Percentiles rank a stretch among this genome's conserved stretches.
phyloP scores from a whole-genome alignment of 2,113 vertebrate genomes.

The Tiliqua scincoides region DNA sequence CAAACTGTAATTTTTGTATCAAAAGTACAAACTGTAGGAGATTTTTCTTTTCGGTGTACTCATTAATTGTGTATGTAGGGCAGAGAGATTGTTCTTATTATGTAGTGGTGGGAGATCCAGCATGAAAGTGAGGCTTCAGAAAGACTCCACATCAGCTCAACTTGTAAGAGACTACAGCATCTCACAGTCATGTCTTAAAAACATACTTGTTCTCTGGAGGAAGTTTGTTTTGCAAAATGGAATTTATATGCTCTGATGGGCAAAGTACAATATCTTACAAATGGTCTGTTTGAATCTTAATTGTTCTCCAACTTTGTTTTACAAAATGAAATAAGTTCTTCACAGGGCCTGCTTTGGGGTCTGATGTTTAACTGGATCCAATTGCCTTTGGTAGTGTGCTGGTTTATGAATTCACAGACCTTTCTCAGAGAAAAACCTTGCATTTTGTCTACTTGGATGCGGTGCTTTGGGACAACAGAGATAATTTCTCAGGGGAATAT shows the following conservation, averaged over 20 bases:
- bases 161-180: neutral
- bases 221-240: constrained; percentile 26
- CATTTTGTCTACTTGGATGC: constrained; percentile 48
- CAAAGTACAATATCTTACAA: constrained; percentile 25
- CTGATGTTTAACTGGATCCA: constrained; percentile 46
- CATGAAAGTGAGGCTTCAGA: neutral
- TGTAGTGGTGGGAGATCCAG: neutral
- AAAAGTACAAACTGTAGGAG: constrained; percentile 20
- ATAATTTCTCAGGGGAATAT: constrained; percentile 14
- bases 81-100: constrained; percentile 33
- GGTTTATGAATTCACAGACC: constrained; percentile 32
- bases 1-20: constrained; percentile 1
- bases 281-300: constrained; percentile 38
- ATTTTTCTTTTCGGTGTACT: neutral
- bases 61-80: neutral
- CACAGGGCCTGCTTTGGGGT: constrained; percentile 49
- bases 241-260: constrained; percentile 6
- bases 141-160: neutral
- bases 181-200: constrained; percentile 29
- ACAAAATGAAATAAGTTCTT: neutral
- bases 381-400: constrained; percentile 30
- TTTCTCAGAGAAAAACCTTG: constrained; percentile 56
- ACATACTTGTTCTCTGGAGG: constrained; percentile 35
- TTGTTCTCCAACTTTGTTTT: constrained; percentile 49
- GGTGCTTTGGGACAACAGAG: constrained; percentile 63